phyloP scores from a whole-genome alignment of 2,888 invertebrate species.

The Synergus gifuensis region DNA sequence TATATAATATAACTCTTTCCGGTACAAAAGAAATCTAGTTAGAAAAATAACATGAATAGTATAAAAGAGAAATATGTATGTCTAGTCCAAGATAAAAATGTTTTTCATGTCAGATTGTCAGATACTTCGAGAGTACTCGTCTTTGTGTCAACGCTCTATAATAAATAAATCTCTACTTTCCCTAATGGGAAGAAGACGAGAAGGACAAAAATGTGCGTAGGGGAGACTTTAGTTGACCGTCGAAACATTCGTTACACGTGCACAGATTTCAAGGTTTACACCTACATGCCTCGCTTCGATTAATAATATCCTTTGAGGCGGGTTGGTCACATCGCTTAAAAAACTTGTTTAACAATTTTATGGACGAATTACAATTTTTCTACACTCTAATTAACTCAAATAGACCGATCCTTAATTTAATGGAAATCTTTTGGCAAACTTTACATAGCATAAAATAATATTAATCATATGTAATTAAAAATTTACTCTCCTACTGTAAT shows the following conservation, averaged over 20 bases:
- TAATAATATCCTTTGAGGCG: conserved; percentile 15
- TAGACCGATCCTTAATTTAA: neutral
- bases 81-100: neutral
- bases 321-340: neutral
- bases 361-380: conserved; percentile 41
- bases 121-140: neutral
- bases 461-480: conserved; percentile 17
- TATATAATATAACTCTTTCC: conserved; percentile 15
- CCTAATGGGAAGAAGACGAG: neutral
- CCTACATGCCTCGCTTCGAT: conserved; percentile 18
- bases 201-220: neutral
- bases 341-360: conserved; percentile 22
- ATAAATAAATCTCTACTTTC: conserved; percentile 5
- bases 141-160: conserved; percentile 1
- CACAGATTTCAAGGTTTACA: conserved; percentile 33
- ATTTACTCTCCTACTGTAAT: conserved; percentile 15
- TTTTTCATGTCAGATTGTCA: neutral
- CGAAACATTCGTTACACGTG: neutral
- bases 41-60: neutral
- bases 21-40: neutral
- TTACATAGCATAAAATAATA: neutral
- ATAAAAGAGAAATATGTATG: neutral
- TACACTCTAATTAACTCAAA: conserved; percentile 25
- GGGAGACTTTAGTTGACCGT: conserved; percentile 9
- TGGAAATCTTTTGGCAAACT: neutral